Conservation (phyloP, 2,888 invertebrate genomes). For the Tachystola acroxantha region DNA sequence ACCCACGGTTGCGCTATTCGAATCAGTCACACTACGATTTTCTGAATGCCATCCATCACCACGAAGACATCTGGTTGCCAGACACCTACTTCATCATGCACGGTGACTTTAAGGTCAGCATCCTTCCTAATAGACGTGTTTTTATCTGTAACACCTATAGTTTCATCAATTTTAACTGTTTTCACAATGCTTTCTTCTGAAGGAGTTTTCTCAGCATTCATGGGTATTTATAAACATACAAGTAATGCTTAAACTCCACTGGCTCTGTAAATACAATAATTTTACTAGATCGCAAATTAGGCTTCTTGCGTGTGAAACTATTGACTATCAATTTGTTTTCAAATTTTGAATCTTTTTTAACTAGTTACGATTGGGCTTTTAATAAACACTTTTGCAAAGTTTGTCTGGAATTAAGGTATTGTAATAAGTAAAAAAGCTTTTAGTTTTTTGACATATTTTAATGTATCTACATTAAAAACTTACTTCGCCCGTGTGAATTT, state of each 20-base stretch:
- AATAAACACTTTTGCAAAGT: background rate
- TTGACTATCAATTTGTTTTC: constrained; percentile 21
- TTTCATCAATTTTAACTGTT: constrained; percentile 46
- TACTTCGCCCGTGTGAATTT: constrained; percentile 35
- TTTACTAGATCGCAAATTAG: constrained; percentile 46
- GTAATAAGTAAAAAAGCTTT: constrained; percentile 8
- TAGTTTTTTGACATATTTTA: too few relatives aligned
- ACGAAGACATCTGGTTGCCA: constrained; percentile 94
- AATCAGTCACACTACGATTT: constrained; percentile 93
- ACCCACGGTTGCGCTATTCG: constrained; percentile 91
- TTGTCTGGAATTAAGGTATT: background rate
- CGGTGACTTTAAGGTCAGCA: constrained; percentile 89
- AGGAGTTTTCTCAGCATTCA: constrained; percentile 62
- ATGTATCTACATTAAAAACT: too few relatives aligned
- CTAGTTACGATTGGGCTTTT: background rate
- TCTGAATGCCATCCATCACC: constrained; percentile 95
- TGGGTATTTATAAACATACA: constrained; percentile 60
- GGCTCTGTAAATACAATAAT: constrained; percentile 43
- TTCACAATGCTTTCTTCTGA: constrained; percentile 58
- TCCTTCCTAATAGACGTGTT: background rate
- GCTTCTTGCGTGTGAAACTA: constrained; percentile 27
- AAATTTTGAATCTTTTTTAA: constrained; percentile 6
- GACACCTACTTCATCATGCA: constrained; percentile 98
- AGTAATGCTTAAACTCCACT: constrained; percentile 46
- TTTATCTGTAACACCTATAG: constrained; percentile 18